Base-by-base conservation (phyloP, 2,797 vertebrate genomes). In the Valencia hispanica region DNA sequence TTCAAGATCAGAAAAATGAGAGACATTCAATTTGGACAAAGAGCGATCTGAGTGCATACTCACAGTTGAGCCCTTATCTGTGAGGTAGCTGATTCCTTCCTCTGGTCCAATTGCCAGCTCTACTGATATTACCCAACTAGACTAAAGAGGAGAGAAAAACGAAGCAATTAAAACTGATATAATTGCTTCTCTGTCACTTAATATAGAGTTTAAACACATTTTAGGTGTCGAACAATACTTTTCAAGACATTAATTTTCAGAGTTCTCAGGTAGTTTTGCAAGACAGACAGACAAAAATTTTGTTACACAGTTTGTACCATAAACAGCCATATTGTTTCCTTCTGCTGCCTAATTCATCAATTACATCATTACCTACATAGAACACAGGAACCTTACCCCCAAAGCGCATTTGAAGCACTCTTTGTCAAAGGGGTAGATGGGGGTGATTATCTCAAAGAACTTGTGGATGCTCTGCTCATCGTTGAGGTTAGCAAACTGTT, bases 61-160 rank as follows among this genome's bases (percentile, higher is more conserved):
- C 90, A 99, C 98, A 69, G 92, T 98, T 75, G 97, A 99, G 88
- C 98, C 98, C 92, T 99, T 99, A 94, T 99, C 98, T 47, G 98
- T 99, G 91, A 99, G 97, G 95, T 99, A 99, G 94, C 98, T 99
- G 96, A 99, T 99, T 83, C 98, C 98, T 92, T 99, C 98, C 91
- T 99, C 98, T 0, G 98, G 98, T 86, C 98, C 98, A 0, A 99
- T 99, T 9, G 97, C 98, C 89, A 99, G 90, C 78, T 99, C 98
- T 73, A 99, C 98, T 1, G 98, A 97, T 92, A 99, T 99, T 85
- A 99, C 96, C 98, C 98, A 99, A 92, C 98, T 99, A 84, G 97
- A 98, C 98, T 99, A 20, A 36, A 84, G 75, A 57, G 55, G 48
- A 84, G 20, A 78, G 59, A 27, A 79, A 25, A 79, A 63, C 77